A percentile compares a stretch with the other conserved stretches of the same genome.
These are phyloP conservation scores for Leptinotarsa undecemlineata DNA, from an alignment of 1,140 invertebrate species.

Conservation along the genomic window DNA sequence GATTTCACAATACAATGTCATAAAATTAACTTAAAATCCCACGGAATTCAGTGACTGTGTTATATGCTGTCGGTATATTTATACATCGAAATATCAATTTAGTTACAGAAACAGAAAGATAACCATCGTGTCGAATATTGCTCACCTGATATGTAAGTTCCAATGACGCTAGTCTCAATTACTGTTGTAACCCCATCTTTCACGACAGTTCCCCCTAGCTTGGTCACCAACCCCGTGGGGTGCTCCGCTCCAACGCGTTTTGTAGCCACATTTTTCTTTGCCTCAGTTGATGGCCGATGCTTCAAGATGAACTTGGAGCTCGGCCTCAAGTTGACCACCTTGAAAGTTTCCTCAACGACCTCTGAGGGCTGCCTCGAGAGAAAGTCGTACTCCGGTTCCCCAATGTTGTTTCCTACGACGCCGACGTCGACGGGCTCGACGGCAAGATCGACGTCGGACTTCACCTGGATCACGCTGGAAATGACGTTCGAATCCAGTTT, in stretches of 20 bases:
- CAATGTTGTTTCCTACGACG: conserved; percentile 68
- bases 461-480: conserved; percentile 59
- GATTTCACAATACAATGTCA: too few relatives aligned
- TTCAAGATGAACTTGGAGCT: conserved; percentile 57
- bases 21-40: too few relatives aligned
- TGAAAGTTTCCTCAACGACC: conserved; percentile 58
- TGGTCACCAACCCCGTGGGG: conserved; percentile 78
- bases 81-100: too few relatives aligned
- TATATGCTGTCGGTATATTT: too few relatives aligned
- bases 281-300: conserved; percentile 58
- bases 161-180: conserved; percentile 85
- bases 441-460: conserved; percentile 49
- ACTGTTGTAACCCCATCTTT: conserved; percentile 82
- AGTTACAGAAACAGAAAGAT: too few relatives aligned
- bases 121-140: not conserved
- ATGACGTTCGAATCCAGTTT: conserved; percentile 48
- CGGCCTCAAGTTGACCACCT: conserved; percentile 59
- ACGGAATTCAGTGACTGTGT: too few relatives aligned
- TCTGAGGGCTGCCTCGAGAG: conserved; percentile 80
- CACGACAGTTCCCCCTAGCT: conserved; percentile 78
- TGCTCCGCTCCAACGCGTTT: conserved; percentile 63
- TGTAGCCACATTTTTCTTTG: conserved; percentile 53
- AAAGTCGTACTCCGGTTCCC: conserved; percentile 80
- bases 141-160: conserved; percentile 74
- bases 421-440: conserved; percentile 49